Evolutionary conservation across 2,797 vertebrate species (phyloP).

Genomic region (Sebastes minor): DNA sequence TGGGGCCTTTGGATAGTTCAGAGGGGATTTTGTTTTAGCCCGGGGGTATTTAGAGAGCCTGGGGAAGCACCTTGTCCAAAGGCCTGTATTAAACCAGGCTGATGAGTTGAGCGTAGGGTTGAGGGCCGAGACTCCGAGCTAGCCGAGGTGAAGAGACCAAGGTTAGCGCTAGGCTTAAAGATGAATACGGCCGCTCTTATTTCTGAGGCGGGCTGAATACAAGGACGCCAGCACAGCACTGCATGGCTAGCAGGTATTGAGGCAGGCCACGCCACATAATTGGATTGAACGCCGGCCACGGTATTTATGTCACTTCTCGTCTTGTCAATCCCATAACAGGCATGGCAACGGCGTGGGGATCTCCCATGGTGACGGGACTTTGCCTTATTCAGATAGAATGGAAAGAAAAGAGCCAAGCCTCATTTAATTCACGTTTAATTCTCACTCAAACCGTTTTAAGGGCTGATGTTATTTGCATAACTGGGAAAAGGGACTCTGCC

Average conservation of each 20-base stretch:
- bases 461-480: slow-evolving; percentile 96
- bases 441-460: slow-evolving; percentile 86
- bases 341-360: slow-evolving; percentile 89
- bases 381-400: slow-evolving; percentile 84
- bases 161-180: slow-evolving; percentile 53
- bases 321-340: slow-evolving; percentile 96
- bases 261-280: slow-evolving; percentile 94
- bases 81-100: slow-evolving; percentile 86
- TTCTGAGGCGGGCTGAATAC: slow-evolving; percentile 87
- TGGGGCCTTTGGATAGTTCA: slow-evolving; percentile 70
- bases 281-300: slow-evolving; percentile 94
- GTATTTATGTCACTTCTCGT: slow-evolving; percentile 99
- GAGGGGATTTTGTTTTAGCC: slow-evolving; percentile 82
- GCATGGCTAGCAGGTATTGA: slow-evolving; percentile 94
- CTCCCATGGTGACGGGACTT: slow-evolving; percentile 88
- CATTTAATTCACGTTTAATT: slow-evolving; percentile 99
- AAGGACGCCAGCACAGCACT: slow-evolving; percentile 89
- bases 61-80: slow-evolving; percentile 91
- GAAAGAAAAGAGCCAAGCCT: slow-evolving; percentile 85
- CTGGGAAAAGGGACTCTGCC: slow-evolving; percentile 88
- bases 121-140: slow-evolving; percentile 84
- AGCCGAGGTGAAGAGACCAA: slow-evolving; percentile 73
- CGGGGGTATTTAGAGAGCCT: slow-evolving; percentile 77
- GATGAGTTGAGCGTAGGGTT: slow-evolving; percentile 91
- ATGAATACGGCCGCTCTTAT: slow-evolving; percentile 67